Conservation (phyloP, 2,113 vertebrate genomes). For the Pygoscelis antarcticus region DNA sequence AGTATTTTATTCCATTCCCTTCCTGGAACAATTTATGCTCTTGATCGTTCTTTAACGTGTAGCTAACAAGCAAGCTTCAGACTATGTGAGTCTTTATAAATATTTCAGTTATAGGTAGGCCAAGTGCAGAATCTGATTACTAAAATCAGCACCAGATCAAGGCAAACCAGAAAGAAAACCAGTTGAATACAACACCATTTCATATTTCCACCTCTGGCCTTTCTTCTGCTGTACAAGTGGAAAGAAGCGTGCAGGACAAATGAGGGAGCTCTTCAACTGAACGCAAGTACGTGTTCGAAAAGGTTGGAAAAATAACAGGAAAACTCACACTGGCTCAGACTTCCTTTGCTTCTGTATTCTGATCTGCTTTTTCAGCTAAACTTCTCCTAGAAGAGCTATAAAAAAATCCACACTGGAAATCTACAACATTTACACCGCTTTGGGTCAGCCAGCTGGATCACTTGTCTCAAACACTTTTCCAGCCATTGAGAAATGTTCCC, state of each 20-base stretch:
- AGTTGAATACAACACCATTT: neutral
- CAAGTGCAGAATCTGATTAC: neutral
- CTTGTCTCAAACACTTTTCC: neutral
- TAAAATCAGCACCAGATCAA: neutral
- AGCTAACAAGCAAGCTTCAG: slow-evolving; percentile 1
- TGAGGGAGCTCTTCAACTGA: neutral
- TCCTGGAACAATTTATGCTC: slow-evolving; percentile 33
- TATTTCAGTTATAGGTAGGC: neutral
- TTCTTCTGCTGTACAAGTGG: neutral
- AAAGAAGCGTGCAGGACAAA: neutral
- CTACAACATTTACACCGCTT: neutral
- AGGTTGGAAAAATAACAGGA: slow-evolving; percentile 21
- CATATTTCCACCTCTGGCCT: neutral
- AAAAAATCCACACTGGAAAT: slow-evolving; percentile 44
- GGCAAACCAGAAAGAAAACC: neutral
- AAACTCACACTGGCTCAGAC: slow-evolving; percentile 16
- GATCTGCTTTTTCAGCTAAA: slow-evolving; percentile 3
- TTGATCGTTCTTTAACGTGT: neutral
- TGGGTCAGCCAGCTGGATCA: slow-evolving; percentile 29
- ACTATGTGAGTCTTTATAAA: neutral
- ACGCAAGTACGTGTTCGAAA: neutral
- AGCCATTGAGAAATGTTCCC: neutral
- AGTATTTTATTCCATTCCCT: slow-evolving; percentile 29
- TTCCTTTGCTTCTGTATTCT: slow-evolving; percentile 57
- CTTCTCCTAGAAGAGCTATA: slow-evolving; percentile 40